Evolutionary conservation across 2,797 vertebrate genomes (phyloP), one percentile per base, ranked within the genome.

Genomic region (Sphenodon punctatus): DNA sequence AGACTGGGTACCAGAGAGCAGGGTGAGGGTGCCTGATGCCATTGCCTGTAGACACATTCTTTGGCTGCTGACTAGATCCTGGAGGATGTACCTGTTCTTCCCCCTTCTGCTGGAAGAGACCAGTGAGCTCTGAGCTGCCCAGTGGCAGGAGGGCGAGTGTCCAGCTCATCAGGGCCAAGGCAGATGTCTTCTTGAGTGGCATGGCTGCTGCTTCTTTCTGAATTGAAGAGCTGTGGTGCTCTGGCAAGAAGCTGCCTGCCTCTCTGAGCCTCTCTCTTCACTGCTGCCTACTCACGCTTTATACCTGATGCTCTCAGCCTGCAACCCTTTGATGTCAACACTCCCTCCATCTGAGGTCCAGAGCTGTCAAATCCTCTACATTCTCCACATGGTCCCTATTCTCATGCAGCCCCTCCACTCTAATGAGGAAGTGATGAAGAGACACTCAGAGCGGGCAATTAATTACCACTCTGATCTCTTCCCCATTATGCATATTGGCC

Each of bases 311-410:
- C 60, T 30, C 49, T 27, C n/a, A 55, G 94, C 85, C 93, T 90
- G 92, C 85, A 14, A 39, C 73, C 90, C 95, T 96, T 89, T 93
- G 80, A 95, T 95, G 89, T 81, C 41, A 46, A 9, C 61, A 25
- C 53, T 25, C 22, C 53, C 41, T 23, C 42, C 71, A 41, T 80
- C 82, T 89, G 82, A 87, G 81, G 65, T 84, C 70, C 82, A 84
- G 87, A 90, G 91, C 92, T 92, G 73, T 93, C 95, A 96, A 95
- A 93, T 92, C 95, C 94, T 42, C 68, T 30, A 94, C 90, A 95
- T 93, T 94, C 92, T 90, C 92, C 90, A 91, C 96, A 96, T 56
- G 95, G 87, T 87, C 43, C 64, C 91, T 95, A 48, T 95, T 96
- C 95, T 89, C 91, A 95, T 89, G 90, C 42, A 60, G 8, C n/a